Base-by-base conservation (phyloP, 2,797 vertebrate species). In the Notamacropus eugenii region DNA sequence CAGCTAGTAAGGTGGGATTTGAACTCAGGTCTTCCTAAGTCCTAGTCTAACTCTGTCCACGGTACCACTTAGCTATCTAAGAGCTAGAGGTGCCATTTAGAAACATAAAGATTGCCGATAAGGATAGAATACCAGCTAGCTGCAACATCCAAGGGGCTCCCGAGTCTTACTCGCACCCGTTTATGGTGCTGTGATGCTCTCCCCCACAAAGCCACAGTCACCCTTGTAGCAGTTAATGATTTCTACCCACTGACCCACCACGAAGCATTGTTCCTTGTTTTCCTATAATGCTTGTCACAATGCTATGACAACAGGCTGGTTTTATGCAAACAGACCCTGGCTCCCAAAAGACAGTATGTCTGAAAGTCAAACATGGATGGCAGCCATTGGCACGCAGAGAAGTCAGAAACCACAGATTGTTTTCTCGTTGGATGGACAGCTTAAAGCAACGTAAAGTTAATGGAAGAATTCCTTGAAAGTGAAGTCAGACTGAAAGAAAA, bases 381-480 rank as follows among this genome's bases (percentile, higher is more conserved):
- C 99, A 99, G 99, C 99, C 98, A 99, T 98, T 96, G 98, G 98
- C 98, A 98, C 58, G 50, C 96, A 95, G 91, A 98, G 96, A 96
- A 98, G 96, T 97, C 97, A 98, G 98, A 98, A 98, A 98, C 98
- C 98, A 98, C 98, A 98, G 98, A 98, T 98, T 99, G 98, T 99
- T 99, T 99, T 98, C 98, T 98, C 97, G 24, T 98, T 99, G 98
- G 97, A 97, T 98, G 97, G 98, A 98, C 98, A 98, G 97, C 98
- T 98, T 98, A 98, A 98, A 99, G 98, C 98, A 99, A 98, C 29
- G 97, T 99, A 99, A 99, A 99, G 98, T 99, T 98, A 98, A 98
- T 99, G 99, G 99, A 99, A 99, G 99, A 99, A 99, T 99, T 99
- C 99, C 98, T 99, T 98, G 96, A 98, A 98, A 97, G 98, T 99